Conservation (phyloP, 2,113 vertebrate genomes). For the Stigmatopora nigra region DNA sequence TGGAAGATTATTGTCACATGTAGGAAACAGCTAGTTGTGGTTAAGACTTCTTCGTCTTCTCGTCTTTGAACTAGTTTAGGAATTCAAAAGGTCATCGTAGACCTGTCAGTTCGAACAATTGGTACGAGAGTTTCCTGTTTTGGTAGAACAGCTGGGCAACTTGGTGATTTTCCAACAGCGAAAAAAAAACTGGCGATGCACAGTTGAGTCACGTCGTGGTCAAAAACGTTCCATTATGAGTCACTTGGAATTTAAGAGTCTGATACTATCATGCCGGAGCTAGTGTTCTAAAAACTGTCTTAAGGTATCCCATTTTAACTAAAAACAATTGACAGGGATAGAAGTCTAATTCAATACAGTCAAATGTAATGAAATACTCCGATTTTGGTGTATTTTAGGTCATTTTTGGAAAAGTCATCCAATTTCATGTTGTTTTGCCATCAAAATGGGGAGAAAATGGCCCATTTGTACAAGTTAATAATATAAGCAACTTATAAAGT, state of each 20-base stretch:
- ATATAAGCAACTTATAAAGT: neutral
- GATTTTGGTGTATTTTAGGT: neutral
- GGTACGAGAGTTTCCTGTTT: neutral
- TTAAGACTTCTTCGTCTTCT: neutral
- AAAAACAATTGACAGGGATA: too few species aligned
- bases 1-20: neutral
- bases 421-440: neutral
- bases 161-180: neutral
- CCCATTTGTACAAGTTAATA: neutral
- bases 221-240: slow-evolving; percentile 13
- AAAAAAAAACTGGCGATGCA: neutral
- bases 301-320: slow-evolving; percentile 43
- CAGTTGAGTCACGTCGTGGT: neutral
- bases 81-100: neutral
- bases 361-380: neutral
- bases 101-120: neutral
- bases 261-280: neutral
- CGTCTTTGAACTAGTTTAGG: neutral
- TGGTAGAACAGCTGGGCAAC: neutral
- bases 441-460: neutral
- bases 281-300: slow-evolving; percentile 49
- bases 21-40: neutral
- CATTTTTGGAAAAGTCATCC: neutral
- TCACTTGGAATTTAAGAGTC: neutral
- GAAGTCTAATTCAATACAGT: too few species aligned